Evolutionary conservation across 2,888 invertebrate species (phyloP).

Genomic region (Pachymerium ferrugineum): DNA sequence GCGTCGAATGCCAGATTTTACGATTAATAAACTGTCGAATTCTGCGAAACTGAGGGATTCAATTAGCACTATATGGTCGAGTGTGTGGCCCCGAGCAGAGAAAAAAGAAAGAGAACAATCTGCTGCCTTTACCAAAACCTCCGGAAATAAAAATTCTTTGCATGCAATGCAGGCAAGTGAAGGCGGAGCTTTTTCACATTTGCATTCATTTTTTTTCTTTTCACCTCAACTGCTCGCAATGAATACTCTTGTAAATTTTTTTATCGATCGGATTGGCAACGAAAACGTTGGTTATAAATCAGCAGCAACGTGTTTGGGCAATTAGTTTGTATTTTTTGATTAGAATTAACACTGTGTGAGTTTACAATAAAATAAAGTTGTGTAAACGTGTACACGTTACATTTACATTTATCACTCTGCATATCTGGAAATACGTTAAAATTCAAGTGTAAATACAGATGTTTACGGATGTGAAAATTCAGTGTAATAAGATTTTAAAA

Average conservation of each 20-base stretch:
- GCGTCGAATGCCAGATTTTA: background rate
- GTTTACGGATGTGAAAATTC: too few relatives aligned
- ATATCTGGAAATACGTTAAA: too few relatives aligned
- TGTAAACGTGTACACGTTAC: too few relatives aligned
- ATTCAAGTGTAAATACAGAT: too few relatives aligned
- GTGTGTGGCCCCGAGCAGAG: background rate
- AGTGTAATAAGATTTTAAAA: too few relatives aligned
- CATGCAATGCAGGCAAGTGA: background rate
- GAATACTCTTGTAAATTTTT: background rate
- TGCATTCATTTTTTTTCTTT: too few relatives aligned
- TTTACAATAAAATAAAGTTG: too few relatives aligned
- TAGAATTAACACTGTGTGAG: background rate
- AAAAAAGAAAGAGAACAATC: background rate
- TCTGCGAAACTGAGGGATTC: background rate
- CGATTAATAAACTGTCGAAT: background rate
- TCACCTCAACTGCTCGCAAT: background rate
- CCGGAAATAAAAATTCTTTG: background rate
- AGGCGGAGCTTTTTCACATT: too few relatives aligned
- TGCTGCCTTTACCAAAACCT: background rate
- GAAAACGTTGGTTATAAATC: background rate
- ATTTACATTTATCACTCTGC: too few relatives aligned
- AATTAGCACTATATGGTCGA: background rate
- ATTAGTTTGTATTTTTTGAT: background rate
- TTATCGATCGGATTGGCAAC: background rate
- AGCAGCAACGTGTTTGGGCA: background rate